These are phyloP conservation scores for Amblyjoppa proteus DNA, from an alignment of 2,888 invertebrate genomes.

Conservation along the genomic window DNA sequence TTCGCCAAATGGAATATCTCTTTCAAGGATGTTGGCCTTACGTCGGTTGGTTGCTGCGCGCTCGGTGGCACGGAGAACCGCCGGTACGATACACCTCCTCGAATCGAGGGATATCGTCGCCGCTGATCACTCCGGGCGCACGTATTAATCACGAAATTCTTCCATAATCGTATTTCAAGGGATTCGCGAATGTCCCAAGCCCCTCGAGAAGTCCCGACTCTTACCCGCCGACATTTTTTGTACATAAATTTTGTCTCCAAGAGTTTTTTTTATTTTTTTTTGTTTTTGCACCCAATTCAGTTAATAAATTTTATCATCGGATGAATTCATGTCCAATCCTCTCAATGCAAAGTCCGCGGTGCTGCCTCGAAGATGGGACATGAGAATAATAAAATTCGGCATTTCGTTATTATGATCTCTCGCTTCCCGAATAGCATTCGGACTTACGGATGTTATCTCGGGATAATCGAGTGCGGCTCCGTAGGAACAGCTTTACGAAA, in stretches of 20 bases:
- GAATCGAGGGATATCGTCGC: slow-evolving; percentile 59
- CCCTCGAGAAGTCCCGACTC: too few species aligned
- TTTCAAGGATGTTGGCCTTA: slow-evolving; percentile 74
- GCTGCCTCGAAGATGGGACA: background rate
- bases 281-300: too few species aligned
- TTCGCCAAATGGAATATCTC: slow-evolving; percentile 80
- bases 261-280: too few species aligned
- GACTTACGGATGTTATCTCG: slow-evolving; percentile 7
- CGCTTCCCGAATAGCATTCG: background rate
- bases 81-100: slow-evolving; percentile 49
- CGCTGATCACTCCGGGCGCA: slow-evolving; percentile 69
- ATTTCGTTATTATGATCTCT: background rate
- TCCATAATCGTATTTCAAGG: slow-evolving; percentile 79
- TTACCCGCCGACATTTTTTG: too few species aligned
- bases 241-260: too few species aligned
- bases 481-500: background rate
- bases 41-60: slow-evolving; percentile 56
- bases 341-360: background rate
- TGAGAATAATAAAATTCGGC: background rate
- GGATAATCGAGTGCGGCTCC: slow-evolving; percentile 6
- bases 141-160: slow-evolving; percentile 83
- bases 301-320: background rate
- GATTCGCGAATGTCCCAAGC: slow-evolving; percentile 30
- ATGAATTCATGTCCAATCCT: background rate
- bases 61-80: slow-evolving; percentile 19